Percentiles rank a stretch among this genome's conserved stretches.
phyloP scores from a whole-genome alignment of 2,888 invertebrate species.

The Apodemia hepburni region DNA sequence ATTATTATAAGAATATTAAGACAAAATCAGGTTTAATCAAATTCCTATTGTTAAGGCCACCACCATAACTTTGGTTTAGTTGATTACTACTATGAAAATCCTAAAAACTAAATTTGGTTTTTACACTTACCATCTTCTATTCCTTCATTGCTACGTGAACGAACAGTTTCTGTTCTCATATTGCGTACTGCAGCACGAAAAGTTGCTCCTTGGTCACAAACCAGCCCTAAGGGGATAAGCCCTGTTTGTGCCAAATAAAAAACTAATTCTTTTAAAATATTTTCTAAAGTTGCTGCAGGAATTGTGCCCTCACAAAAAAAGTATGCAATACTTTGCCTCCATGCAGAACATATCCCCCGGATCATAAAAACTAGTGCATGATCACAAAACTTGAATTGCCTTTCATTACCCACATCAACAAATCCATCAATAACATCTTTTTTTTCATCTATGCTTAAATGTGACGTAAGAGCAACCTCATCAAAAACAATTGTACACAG shows the following conservation, averaged over 20 bases:
- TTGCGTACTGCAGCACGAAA: conserved; percentile 30
- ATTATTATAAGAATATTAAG: too few species aligned
- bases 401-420: conserved; percentile 26
- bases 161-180: conserved; percentile 22
- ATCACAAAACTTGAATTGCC: conserved; percentile 25
- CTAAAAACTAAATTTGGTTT: neutral
- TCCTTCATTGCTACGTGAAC: conserved; percentile 17
- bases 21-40: too few species aligned
- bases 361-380: conserved; percentile 35
- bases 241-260: conserved; percentile 26
- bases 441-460: conserved; percentile 23
- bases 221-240: conserved; percentile 29
- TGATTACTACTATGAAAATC: too few species aligned
- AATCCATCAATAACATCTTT: conserved; percentile 27
- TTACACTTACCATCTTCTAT: conserved; percentile 21
- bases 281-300: conserved; percentile 26
- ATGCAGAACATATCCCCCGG: conserved; percentile 28
- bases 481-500: conserved; percentile 26
- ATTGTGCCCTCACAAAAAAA: conserved; percentile 36
- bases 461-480: conserved; percentile 25
- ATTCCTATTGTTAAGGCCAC: too few species aligned
- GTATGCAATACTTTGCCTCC: conserved; percentile 22
- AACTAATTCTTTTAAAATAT: conserved; percentile 32
- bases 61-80: too few species aligned
- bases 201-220: conserved; percentile 35